Conservation (phyloP, 2,113 vertebrate species). For the Xerus inauris region DNA sequence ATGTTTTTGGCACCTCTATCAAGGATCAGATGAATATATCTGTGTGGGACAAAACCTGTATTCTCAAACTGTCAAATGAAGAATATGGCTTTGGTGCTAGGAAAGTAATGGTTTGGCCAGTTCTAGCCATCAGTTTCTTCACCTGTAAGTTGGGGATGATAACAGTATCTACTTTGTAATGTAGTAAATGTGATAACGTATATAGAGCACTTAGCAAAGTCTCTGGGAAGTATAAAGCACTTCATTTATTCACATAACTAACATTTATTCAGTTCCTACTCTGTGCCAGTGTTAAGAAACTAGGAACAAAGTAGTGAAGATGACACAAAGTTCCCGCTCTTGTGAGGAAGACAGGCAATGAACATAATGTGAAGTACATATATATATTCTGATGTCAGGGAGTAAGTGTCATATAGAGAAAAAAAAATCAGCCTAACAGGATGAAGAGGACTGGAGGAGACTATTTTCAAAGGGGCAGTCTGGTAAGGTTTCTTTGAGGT, state of each 20-base stretch:
- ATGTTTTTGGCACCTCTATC: too few relatives aligned
- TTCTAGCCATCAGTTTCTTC: neutral
- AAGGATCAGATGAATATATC: too few relatives aligned
- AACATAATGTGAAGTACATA: neutral
- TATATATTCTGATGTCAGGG: neutral
- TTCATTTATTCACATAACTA: conserved; percentile 20
- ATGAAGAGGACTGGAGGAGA: neutral
- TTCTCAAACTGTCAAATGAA: conserved; percentile 16
- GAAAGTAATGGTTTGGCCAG: neutral
- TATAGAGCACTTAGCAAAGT: neutral
- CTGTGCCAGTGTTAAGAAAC: conserved; percentile 13
- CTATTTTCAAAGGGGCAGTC: neutral
- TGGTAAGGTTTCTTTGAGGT: neutral
- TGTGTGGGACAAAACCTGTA: neutral
- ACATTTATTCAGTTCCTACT: neutral
- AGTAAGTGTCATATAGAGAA: neutral
- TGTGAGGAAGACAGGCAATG: neutral
- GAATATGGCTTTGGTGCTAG: neutral
- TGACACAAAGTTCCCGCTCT: neutral
- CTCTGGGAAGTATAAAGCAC: neutral
- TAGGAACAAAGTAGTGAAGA: neutral
- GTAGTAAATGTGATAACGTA: neutral
- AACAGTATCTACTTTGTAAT: neutral
- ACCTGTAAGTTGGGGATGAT: neutral
- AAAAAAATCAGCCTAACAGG: neutral